phyloP scores from a whole-genome alignment of 1,140 invertebrate genomes.

The Zophobas atratus region DNA sequence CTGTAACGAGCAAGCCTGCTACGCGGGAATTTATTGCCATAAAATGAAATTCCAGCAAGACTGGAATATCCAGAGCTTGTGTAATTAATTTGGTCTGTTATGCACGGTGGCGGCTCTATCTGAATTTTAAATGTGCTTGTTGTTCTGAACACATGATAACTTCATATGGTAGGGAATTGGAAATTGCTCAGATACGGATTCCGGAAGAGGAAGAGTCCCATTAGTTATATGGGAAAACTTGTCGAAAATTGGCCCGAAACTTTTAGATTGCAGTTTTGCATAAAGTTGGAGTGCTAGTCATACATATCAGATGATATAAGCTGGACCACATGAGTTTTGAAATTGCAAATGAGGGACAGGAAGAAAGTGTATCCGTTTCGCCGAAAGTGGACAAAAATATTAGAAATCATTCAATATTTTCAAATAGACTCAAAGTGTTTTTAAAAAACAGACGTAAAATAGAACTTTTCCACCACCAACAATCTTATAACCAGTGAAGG shows the following conservation, averaged over 20 bases:
- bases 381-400: too few relatives aligned
- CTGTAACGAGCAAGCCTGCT: slow-evolving; percentile 30
- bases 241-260: slow-evolving; percentile 3
- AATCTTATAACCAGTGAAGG: too few relatives aligned
- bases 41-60: slow-evolving; percentile 38
- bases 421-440: too few relatives aligned
- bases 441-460: too few relatives aligned
- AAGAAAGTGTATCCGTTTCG: too few relatives aligned
- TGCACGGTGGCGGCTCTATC: slow-evolving; percentile 8
- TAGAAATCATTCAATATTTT: too few relatives aligned
- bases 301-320: neutral
- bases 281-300: neutral
- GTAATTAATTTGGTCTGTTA: slow-evolving; percentile 40
- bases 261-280: slow-evolving; percentile 1
- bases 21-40: slow-evolving; percentile 41
- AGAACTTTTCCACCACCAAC: too few relatives aligned
- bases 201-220: neutral
- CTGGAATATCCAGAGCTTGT: slow-evolving; percentile 35
- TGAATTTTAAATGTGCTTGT: slow-evolving; percentile 7
- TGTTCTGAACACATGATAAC: slow-evolving; percentile 6
- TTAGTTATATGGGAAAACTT: neutral
- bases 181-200: neutral
- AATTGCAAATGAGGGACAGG: neutral
- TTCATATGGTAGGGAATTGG: neutral
- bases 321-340: neutral